A percentile compares a stretch with the other conserved stretches of the same genome.
Evolutionary conservation across 1,140 invertebrate genomes (phyloP).

Genomic region (Bilobella aurantiaca): DNA sequence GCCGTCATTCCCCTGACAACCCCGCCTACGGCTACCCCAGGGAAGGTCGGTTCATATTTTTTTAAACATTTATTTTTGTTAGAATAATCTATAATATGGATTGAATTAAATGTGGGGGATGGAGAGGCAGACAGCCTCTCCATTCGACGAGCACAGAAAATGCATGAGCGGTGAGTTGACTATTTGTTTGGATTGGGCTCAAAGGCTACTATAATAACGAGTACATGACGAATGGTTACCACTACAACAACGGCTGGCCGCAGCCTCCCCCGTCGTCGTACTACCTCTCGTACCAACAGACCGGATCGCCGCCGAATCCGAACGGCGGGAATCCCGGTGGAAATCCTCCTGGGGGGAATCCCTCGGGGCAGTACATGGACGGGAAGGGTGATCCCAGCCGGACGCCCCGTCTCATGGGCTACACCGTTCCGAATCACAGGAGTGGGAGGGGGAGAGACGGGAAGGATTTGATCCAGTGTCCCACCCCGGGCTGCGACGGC

Average conservation of each 20-base stretch:
- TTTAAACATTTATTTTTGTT: too few relatives aligned
- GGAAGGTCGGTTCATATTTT: too few relatives aligned
- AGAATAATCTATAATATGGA: too few relatives aligned
- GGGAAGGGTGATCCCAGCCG: too few relatives aligned
- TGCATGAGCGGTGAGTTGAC: too few relatives aligned
- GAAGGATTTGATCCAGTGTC: slow-evolving; percentile 58
- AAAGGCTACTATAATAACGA: slow-evolving; percentile 33
- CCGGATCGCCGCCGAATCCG: slow-evolving; percentile 14
- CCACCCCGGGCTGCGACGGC: slow-evolving; percentile 48
- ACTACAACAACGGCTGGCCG: slow-evolving; percentile 33
- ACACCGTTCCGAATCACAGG: neutral
- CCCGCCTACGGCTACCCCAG: slow-evolving; percentile 36
- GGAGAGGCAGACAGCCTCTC: neutral
- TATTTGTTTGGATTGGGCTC: neutral
- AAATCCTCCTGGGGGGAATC: neutral
- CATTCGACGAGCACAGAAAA: neutral
- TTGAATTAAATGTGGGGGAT: too few relatives aligned
- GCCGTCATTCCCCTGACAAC: slow-evolving; percentile 34
- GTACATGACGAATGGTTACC: slow-evolving; percentile 32
- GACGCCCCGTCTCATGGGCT: too few relatives aligned
- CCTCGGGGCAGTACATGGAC: too few relatives aligned
- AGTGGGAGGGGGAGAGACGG: slow-evolving; percentile 47
- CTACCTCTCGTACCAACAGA: slow-evolving; percentile 25
- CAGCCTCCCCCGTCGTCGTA: slow-evolving; percentile 22
- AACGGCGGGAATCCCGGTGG: slow-evolving; percentile 1